Conservation (phyloP, 2,113 vertebrate genomes). For the Columba livia region DNA sequence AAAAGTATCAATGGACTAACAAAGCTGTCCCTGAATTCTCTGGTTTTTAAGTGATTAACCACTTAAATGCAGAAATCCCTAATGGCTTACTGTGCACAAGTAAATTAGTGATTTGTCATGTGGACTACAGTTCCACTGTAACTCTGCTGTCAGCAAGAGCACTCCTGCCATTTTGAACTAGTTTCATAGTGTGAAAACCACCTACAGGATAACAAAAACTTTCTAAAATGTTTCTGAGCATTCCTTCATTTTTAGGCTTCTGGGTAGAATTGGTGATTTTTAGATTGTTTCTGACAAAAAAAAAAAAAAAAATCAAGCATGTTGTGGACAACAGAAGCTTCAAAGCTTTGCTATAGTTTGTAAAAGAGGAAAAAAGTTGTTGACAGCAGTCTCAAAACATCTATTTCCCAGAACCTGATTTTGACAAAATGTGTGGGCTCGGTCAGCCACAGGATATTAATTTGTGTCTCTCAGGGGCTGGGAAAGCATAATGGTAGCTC, state of each 20-base stretch:
- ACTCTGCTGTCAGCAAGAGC: neutral
- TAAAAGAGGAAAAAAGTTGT: neutral
- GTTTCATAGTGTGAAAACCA: neutral
- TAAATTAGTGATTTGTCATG: neutral
- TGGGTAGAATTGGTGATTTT: neutral
- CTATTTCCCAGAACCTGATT: conserved; percentile 10
- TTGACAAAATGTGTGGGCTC: neutral
- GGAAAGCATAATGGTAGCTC: neutral
- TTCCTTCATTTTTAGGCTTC: neutral
- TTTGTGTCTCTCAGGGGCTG: conserved; percentile 12
- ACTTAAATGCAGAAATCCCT: neutral
- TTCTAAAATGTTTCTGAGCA: neutral
- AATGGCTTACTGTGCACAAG: neutral
- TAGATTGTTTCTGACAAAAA: neutral
- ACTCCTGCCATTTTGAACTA: neutral
- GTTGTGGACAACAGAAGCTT: neutral
- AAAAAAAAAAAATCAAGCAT: neutral
- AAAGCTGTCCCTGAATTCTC: neutral
- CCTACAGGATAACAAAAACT: neutral
- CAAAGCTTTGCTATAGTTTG: neutral
- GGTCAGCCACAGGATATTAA: conserved; percentile 52
- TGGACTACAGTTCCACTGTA: neutral
- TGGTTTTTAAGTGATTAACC: neutral
- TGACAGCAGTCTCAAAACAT: neutral
- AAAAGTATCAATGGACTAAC: neutral